phyloP scores from a whole-genome alignment of 2,888 invertebrate species.

The Andrena praecox region DNA sequence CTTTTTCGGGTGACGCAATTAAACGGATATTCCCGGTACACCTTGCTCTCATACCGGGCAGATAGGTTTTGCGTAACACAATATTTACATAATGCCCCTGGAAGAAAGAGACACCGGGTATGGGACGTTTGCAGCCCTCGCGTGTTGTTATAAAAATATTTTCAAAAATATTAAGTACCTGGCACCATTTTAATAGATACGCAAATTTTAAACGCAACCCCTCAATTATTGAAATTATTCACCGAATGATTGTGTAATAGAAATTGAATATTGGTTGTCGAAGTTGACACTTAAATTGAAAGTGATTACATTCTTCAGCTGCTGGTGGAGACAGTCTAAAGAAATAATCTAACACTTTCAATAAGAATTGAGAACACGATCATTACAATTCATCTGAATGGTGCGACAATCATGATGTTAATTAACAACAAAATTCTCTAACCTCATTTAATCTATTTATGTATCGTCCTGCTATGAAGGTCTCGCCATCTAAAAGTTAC shows the following conservation, averaged over 20 bases:
- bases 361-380: not conserved
- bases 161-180: not conserved
- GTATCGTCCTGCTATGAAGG: not conserved
- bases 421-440: constrained; percentile 38
- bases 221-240: not conserved
- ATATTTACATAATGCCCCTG: constrained; percentile 44
- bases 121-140: not conserved
- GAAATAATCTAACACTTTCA: no score
- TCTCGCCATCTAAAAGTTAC: not conserved
- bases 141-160: not conserved
- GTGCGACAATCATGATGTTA: not conserved
- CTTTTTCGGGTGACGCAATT: constrained; percentile 56
- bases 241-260: not conserved
- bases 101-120: constrained; percentile 28
- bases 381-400: not conserved
- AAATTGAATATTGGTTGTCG: not conserved
- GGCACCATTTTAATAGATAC: not conserved
- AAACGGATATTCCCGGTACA: constrained; percentile 45
- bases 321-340: no score
- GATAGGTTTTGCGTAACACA: constrained; percentile 47
- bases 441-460: constrained; percentile 16
- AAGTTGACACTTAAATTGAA: not conserved
- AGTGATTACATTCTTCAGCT: not conserved
- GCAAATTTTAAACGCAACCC: not conserved
- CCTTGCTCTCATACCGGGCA: constrained; percentile 30